Percentiles rank a stretch among this genome's conserved stretches.
These are phyloP conservation scores for Xerus rutilus DNA, from an alignment of 2,797 vertebrate species.

Conservation along the genomic window DNA sequence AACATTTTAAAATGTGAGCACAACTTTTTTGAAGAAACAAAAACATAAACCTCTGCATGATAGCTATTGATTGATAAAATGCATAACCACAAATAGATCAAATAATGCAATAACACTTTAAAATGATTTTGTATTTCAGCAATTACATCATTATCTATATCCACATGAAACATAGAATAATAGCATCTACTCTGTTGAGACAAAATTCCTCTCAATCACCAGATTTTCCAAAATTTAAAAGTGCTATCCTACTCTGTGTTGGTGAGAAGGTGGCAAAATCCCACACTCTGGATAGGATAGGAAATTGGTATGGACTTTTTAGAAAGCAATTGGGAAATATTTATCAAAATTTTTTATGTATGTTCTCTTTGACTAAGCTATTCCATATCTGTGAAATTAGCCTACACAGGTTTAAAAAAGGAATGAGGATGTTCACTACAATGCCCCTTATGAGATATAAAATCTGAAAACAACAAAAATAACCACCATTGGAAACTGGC, in stretches of 20 bases:
- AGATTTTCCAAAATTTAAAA: conserved; percentile 39
- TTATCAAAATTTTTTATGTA: not conserved
- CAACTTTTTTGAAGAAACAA: not conserved
- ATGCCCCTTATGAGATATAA: not conserved
- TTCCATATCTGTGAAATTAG: not conserved
- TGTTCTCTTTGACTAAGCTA: not conserved
- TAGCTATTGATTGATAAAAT: conserved; percentile 38
- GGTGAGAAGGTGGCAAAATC: not conserved
- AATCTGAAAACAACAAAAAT: conserved; percentile 34
- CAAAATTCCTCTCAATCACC: conserved; percentile 4
- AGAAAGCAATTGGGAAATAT: not conserved
- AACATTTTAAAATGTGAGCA: not conserved
- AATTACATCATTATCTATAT: not conserved
- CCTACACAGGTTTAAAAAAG: not conserved
- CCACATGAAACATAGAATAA: conserved; percentile 17
- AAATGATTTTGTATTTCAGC: not conserved
- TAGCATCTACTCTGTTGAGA: not conserved
- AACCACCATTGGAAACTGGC: not conserved
- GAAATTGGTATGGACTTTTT: not conserved
- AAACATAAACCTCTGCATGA: not conserved
- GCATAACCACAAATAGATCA: not conserved
- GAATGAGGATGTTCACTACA: not conserved
- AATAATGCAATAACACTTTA: not conserved
- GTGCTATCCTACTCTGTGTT: not conserved
- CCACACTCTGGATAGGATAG: not conserved